Evolutionary conservation across 2,797 vertebrate species (phyloP), one percentile per base, ranked within the genome.

Genomic region (Austrolebias charrua): DNA sequence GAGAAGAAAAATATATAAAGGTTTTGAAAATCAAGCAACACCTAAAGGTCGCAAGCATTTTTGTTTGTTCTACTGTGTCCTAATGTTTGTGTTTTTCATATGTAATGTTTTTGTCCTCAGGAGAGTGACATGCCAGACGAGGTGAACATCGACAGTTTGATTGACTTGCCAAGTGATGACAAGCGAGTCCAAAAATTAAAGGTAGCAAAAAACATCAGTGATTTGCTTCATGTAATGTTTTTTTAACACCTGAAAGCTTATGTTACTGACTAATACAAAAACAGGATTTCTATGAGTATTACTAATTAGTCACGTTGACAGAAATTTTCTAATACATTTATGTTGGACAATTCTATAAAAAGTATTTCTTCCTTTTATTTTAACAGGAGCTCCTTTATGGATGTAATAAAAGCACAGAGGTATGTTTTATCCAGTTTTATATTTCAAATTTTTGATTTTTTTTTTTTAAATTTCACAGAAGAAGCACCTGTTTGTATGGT

Each of bases 141-240:
- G 75, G 90, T 96, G 61, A 95, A 94, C 80, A 95, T 96, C 0
- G 95, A 96, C 1, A 91, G 94, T 0, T 55, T 96, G 63, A 79
- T 96, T 63, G 93, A 94, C 66, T 69, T 96, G 64, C 90, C 91
- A 0, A 89, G 69, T 7, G 93, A 94, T 10, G 92, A 92, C 43
- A 87, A 93, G 31, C 77, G 94, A 62, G 73, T 89, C 15, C 78
- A 46, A 33, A 93, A 90, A 69, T 78, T 96, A 60, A 90, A 94
- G 94, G 95, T 96, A 69, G 69, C 2, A 5, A 2, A 6, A 49
- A 18, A 3, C 4, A 2, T 56, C 24, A 4, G 5, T 33, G 24
- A 4, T 1, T 43, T 28, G 7, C n/a, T 0, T 61, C 50, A 0
- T 3, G 45, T 20, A 1, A 16, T 43, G 0, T 28, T 55, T 53